Base-by-base conservation (phyloP, 2,888 invertebrate species). In the Psococerastis gibbosa region DNA sequence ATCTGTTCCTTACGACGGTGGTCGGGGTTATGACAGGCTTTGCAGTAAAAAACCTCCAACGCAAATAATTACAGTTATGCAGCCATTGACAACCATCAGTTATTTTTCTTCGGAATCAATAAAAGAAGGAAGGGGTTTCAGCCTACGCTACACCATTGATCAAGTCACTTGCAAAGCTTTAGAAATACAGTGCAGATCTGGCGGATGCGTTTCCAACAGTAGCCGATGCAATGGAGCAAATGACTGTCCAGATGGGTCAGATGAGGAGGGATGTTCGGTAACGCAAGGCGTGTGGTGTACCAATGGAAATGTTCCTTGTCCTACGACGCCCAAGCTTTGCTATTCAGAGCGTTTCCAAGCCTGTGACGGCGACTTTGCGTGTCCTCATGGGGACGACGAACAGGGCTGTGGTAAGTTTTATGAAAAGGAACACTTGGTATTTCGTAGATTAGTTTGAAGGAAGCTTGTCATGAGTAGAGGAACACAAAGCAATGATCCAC, bases 211-310 rank as follows among this genome's bases (percentile, higher is more conserved):
- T 38, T 56, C 55, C 32, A 57, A 61, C 49, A 54, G 53, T 4
- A 62, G 62, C 59, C 51, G 53, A n/a, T 65, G 65, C 55, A 63
- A 65, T 44, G 49, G 49, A 31, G 54, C 57, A 9, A 54, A 61
- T 48, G 64, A 65, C 50, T 65, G 65, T 52, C 57, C 57, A 8
- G 64, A 64, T 48, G 54, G 52, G 45, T 60, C 58, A 43, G 65
- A 65, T 52, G 65, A 65, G 51, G 44, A 50, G n/a, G 53, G 55
- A 44, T 65, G 64, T 17, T 20, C 22, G n/a, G 5, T 20, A 18
- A 17, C 38, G 15, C 5, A 9, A 38, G n/a, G 18, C 20, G 20
- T 16, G 18, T 20, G 17, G 22, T 50, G 50, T 42, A 27, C 41
- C 11, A 41, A 47, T 20, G 51, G 49, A 8, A 33, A 49, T 43